Base-by-base conservation (phyloP, 2,113 vertebrate species). In the Neodon shergylaensis region DNA sequence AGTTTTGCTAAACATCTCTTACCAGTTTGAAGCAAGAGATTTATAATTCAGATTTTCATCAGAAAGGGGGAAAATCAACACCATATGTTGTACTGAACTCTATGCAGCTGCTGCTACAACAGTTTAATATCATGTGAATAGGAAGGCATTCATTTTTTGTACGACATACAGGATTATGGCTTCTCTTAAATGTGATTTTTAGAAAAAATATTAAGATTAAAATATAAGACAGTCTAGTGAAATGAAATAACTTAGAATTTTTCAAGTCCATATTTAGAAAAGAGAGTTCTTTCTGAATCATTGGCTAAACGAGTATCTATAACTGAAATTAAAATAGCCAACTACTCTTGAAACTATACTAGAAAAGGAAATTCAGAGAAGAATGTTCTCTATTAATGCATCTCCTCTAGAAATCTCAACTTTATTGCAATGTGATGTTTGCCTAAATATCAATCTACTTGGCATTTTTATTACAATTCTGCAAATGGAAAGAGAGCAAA, bases 391-490 rank as follows among this genome's bases (percentile, higher is more conserved):
- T 93, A 98, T 98, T 98, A 97, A 98, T 98, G 96, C 49, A 94
- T 97, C 92, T 98, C 92, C 49, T 97, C 88, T 96, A 95, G 78
- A 98, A 98, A 97, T 98, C 96, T 97, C 98, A 96, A 98, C 97
- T 98, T 98, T 97, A 98, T 92, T 97, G 97, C 97, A 96, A 19
- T 63, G 19, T 94, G 96, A 92, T 97, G 78, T 98, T 98, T 98
- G 96, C 96, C 94, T 98, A 97, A 98, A 98, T 98, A 98, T 98
- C 98, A 98, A 97, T 98, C 98, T 97, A 73, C 58, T 94, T 98
- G 98, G 92, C 98, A 98, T 97, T 98, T 99, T 99, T 98, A 98
- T 98, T 98, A 97, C 95, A 81, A 65, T 97, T 98, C 97, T 96
- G 96, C 90, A 98, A 98, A 98, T 98, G 87, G 96, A 98, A 98